phyloP scores from a whole-genome alignment of 2,113 vertebrate species.

The Cranoglanis bouderius region DNA sequence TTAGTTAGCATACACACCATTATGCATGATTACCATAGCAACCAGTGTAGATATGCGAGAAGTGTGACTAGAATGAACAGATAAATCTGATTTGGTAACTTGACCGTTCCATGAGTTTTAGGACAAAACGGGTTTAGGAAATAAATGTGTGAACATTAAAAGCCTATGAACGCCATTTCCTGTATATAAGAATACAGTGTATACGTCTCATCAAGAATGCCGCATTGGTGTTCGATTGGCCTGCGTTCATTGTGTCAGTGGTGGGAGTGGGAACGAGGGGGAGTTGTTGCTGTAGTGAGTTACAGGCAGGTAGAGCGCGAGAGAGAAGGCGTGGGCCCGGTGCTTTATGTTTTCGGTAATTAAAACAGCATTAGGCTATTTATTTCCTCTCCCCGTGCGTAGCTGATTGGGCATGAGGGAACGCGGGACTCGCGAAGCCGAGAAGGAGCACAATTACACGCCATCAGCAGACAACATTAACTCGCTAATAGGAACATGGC shows the following conservation, averaged over 20 bases:
- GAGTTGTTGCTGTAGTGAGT: constrained; percentile 24
- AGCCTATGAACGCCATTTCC: background rate
- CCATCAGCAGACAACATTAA: constrained; percentile 91
- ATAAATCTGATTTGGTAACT: background rate
- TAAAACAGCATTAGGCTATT: constrained; percentile 68
- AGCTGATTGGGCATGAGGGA: constrained; percentile 88
- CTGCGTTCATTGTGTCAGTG: constrained; percentile 27
- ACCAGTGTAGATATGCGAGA: background rate
- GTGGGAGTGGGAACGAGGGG: constrained; percentile 26
- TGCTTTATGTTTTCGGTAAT: constrained; percentile 70
- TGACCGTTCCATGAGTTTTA: background rate
- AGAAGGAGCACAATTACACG: constrained; percentile 80
- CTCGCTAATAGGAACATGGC: constrained; percentile 84
- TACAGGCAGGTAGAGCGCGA: constrained; percentile 49
- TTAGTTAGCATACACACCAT: background rate
- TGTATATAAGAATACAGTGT: background rate
- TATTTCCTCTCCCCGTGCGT: constrained; percentile 78
- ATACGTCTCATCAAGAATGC: background rate
- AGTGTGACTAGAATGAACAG: background rate
- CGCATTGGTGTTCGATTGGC: constrained; percentile 27
- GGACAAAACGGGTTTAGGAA: background rate
- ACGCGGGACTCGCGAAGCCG: constrained; percentile 76
- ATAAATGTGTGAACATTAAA: background rate
- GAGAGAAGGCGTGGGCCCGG: constrained; percentile 52
- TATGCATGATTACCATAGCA: background rate